Percentiles rank a stretch among this genome's conserved stretches.
Evolutionary conservation across 2,888 invertebrate species (phyloP).

Genomic region (Conus canariensis): DNA sequence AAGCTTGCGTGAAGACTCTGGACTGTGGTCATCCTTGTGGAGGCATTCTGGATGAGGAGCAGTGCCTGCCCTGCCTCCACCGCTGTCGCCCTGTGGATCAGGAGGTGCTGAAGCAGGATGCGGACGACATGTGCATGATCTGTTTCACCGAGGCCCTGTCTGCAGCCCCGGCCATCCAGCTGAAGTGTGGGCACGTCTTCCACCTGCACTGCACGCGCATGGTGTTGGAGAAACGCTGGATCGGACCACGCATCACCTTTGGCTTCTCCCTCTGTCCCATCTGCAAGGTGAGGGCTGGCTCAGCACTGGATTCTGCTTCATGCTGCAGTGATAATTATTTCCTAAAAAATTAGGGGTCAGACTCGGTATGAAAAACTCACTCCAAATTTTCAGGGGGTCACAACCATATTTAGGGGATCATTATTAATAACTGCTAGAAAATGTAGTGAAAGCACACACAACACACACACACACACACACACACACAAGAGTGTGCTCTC

Average conservation of each 20-base stretch:
- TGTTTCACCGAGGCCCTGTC: slow-evolving; percentile 98
- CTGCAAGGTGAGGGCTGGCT: slow-evolving; percentile 86
- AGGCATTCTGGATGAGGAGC: slow-evolving; percentile 90
- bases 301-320: not conserved
- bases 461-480: too few relatives aligned
- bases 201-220: slow-evolving; percentile 94
- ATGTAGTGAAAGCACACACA: too few relatives aligned
- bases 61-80: slow-evolving; percentile 93
- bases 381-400: too few relatives aligned
- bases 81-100: slow-evolving; percentile 83
- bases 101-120: slow-evolving; percentile 90
- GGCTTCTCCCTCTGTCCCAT: slow-evolving; percentile 97
- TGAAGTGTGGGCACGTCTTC: slow-evolving; percentile 97
- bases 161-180: slow-evolving; percentile 94
- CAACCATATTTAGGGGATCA: too few relatives aligned
- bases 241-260: slow-evolving; percentile 96
- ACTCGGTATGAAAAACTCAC: too few relatives aligned
- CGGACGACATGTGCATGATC: slow-evolving; percentile 99
- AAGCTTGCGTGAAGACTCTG: slow-evolving; percentile 90
- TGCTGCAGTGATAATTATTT: too few relatives aligned
- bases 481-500: too few relatives aligned
- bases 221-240: slow-evolving; percentile 92
- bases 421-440: too few relatives aligned
- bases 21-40: slow-evolving; percentile 95
- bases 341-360: too few relatives aligned